Conservation (phyloP, 2,113 vertebrate species). For the Ginglymostoma cirratum region DNA sequence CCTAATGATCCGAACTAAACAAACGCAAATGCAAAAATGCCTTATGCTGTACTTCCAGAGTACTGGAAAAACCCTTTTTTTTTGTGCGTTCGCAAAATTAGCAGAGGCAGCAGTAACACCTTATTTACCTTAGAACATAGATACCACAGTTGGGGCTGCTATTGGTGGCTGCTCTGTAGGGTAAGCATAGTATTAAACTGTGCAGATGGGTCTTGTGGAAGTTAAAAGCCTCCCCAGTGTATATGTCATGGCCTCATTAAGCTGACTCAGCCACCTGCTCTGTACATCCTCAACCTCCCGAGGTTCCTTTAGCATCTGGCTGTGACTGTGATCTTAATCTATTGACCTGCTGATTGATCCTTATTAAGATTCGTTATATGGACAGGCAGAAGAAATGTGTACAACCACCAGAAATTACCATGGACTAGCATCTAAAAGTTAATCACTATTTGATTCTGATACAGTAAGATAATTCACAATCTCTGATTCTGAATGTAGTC, state of each 20-base stretch:
- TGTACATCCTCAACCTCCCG: slow-evolving; percentile 54
- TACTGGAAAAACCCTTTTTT: background rate
- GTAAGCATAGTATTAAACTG: slow-evolving; percentile 30
- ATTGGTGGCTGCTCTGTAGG: background rate
- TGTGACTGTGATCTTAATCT: slow-evolving; percentile 51
- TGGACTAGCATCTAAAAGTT: background rate
- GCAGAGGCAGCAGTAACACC: background rate
- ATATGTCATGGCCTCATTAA: slow-evolving; percentile 60
- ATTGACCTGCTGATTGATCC: slow-evolving; percentile 49
- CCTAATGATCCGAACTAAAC: background rate
- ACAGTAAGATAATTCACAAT: background rate
- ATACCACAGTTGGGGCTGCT: background rate
- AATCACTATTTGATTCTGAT: background rate
- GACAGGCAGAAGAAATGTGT: slow-evolving; percentile 42
- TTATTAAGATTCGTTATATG: slow-evolving; percentile 47
- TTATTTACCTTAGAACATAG: slow-evolving; percentile 22
- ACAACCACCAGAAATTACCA: slow-evolving; percentile 43
- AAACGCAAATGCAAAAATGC: background rate
- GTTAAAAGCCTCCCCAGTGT: slow-evolving; percentile 45
- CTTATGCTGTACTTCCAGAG: background rate
- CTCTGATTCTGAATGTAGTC: background rate
- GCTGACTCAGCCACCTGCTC: slow-evolving; percentile 67
- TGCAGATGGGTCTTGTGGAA: slow-evolving; percentile 34
- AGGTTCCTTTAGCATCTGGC: slow-evolving; percentile 69
- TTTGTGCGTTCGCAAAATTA: background rate